Evolutionary conservation across 1,140 invertebrate genomes (phyloP).

Genomic region (Temnothorax longispinosus): DNA sequence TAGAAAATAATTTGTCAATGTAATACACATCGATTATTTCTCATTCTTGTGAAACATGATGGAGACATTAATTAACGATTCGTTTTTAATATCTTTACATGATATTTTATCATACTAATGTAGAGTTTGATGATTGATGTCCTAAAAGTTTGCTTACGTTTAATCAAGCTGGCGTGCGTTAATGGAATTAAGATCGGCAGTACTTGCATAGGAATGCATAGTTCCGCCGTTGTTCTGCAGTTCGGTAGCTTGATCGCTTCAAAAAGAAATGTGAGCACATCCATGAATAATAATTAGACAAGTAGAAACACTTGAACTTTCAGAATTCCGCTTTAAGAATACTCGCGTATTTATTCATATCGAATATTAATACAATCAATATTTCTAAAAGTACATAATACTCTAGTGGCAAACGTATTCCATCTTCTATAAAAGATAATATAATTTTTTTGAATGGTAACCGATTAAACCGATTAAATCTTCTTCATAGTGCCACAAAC

Average conservation of each 20-base stretch:
- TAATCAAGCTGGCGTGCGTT: conserved; percentile 54
- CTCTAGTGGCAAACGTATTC: neutral
- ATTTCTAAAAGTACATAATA: neutral
- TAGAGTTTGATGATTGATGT: conserved; percentile 17
- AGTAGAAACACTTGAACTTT: neutral
- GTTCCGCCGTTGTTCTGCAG: conserved; percentile 11
- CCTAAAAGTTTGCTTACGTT: conserved; percentile 43
- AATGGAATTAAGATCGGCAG: conserved; percentile 55
- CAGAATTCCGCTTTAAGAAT: neutral
- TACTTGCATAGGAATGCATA: conserved; percentile 21
- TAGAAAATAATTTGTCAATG: neutral
- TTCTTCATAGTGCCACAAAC: neutral
- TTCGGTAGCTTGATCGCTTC: neutral
- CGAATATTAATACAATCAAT: neutral
- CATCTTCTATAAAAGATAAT: neutral
- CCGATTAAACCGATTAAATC: neutral
- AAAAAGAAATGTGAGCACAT: neutral
- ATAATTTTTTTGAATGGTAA: neutral
- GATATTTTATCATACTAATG: neutral
- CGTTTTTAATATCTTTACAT: neutral
- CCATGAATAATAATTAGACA: neutral
- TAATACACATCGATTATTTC: neutral
- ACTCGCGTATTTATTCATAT: neutral
- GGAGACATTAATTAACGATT: neutral
- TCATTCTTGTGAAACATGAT: neutral